phyloP scores from a whole-genome alignment of 2,797 vertebrate genomes.

The Dromococcyx pavoninus region DNA sequence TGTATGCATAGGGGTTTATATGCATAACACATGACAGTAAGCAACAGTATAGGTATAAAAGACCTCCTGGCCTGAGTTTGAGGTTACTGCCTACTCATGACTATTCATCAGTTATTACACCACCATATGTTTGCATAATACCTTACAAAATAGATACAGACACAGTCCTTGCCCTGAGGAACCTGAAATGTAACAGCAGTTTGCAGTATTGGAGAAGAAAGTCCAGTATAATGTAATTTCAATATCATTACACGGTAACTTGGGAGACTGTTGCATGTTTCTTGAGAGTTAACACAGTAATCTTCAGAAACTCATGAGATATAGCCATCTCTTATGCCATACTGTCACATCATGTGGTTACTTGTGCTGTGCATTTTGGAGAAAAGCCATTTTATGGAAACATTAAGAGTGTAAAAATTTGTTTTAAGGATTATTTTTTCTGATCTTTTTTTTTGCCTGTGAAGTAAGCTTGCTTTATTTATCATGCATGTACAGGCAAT shows the following conservation, averaged over 20 bases:
- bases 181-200: constrained; percentile 1
- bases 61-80: neutral
- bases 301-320: neutral
- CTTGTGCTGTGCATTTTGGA: neutral
- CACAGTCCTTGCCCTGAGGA: constrained; percentile 30
- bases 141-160: constrained; percentile 31
- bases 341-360: neutral
- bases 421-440: constrained; percentile 44
- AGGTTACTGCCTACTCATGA: neutral
- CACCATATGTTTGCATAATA: constrained; percentile 37
- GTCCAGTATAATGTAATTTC: constrained; percentile 39
- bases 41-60: neutral
- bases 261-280: neutral
- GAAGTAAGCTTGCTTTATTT: constrained; percentile 57
- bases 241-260: neutral
- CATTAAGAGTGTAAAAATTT: constrained; percentile 3
- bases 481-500: constrained; percentile 17
- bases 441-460: constrained; percentile 34
- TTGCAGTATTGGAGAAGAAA: neutral
- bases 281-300: constrained; percentile 6
- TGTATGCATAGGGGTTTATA: too few species aligned
- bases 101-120: constrained; percentile 47
- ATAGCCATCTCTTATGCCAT: neutral
- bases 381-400: constrained; percentile 30
- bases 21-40: neutral